Evolutionary conservation across 1,140 invertebrate species (phyloP), one percentile per base, ranked within the genome.

Genomic region (Stegodyphus dumicola): DNA sequence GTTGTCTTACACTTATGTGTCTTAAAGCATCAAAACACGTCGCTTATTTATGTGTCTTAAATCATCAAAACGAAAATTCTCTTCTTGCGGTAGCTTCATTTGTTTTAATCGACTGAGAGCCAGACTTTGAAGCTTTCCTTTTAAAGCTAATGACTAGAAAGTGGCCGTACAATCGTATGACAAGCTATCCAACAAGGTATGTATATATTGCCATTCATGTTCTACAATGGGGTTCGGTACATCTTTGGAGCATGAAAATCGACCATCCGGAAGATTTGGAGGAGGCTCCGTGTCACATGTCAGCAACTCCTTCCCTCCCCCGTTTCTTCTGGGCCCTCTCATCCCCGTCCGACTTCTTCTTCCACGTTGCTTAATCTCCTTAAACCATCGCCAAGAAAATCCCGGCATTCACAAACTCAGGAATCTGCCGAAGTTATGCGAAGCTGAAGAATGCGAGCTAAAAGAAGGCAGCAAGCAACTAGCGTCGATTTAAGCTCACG

Each of bases 331-430:
- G 7, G 17, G n/a, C 17, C 17, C 7, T 17, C 11, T 33, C 33
- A 9, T 9, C 65, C 65, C 65, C 65, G 7, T 67, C 15, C 56
- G 15, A 60, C 56, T n/a, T 67, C 33, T 33, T 33, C 33, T 67
- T 67, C 65, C 65, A 13, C 65, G 15, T 60, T 67, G 65, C 75
- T 77, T 77, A 77, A 77, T 77, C 75, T 77, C 53, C 60, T 52
- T 33, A 77, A 77, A 77, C 75, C 75, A 77, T 77, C 75, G 65
- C 75, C 33, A 65, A 65, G 75, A 77, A 75, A 77, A 77, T 77
- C 75, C 49, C 33, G 48, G 60, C 48, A 15, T 60, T 73, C 56
- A 17, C 60, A 65, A 77, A 77, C 60, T 76, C 74, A 52, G 75
- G 65, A 77, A 65, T 60, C 48, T 15, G 6, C 33, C 56, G 33